Conservation (phyloP, 2,113 vertebrate species). For the Cyphomyrus discorhynchus region DNA sequence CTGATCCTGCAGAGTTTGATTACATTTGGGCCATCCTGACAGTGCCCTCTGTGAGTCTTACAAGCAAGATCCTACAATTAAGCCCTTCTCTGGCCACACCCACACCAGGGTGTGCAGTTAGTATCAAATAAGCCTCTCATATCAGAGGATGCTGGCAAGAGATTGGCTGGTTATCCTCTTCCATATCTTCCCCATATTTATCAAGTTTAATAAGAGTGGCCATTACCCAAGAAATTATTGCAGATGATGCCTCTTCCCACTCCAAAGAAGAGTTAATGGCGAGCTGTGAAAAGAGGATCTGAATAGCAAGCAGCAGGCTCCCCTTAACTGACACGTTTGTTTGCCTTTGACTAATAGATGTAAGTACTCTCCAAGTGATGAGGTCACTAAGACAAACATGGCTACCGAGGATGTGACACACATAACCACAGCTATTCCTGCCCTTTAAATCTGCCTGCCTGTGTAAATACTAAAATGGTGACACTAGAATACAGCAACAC, state of each 20-base stretch:
- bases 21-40: constrained; percentile 16
- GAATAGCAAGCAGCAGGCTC: constrained; percentile 23
- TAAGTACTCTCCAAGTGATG: constrained; percentile 13
- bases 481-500: neutral
- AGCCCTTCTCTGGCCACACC: neutral
- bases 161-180: constrained; percentile 35
- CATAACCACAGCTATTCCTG: neutral
- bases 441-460: neutral
- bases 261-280: constrained; percentile 20
- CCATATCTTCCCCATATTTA: constrained; percentile 18
- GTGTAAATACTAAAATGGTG: neutral
- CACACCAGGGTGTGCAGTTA: neutral
- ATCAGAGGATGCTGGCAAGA: constrained; percentile 17
- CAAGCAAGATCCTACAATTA: neutral
- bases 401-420: neutral
- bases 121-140: constrained; percentile 17
- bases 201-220: constrained; percentile 33
- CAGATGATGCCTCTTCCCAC: constrained; percentile 19
- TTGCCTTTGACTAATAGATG: constrained; percentile 25
- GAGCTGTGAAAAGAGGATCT: constrained; percentile 22
- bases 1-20: constrained; percentile 32
- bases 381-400: constrained; percentile 10
- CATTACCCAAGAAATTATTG: constrained; percentile 28
- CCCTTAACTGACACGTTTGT: constrained; percentile 24
- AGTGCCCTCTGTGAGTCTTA: neutral